Conservation (phyloP, 2,113 vertebrate species). For the Amphiprion percula region DNA sequence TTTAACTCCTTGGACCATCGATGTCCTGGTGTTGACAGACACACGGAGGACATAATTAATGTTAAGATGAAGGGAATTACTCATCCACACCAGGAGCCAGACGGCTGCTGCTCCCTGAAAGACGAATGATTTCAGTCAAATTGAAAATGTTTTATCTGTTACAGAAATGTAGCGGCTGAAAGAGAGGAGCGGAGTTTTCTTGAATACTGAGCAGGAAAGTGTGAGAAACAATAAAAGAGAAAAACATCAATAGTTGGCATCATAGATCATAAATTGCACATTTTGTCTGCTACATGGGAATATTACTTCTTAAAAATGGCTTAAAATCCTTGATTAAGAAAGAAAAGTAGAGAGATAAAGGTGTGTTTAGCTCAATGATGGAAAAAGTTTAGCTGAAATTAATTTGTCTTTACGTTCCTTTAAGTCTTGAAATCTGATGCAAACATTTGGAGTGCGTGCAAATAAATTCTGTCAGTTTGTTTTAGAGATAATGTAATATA, state of each 20-base stretch:
- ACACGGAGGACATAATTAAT: slow-evolving; percentile 44
- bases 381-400: no score
- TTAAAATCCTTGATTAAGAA: background rate
- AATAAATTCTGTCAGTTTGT: no score
- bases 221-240: background rate
- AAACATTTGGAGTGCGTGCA: no score
- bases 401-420: no score
- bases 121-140: slow-evolving; percentile 39
- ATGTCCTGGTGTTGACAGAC: slow-evolving; percentile 44
- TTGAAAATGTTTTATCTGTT: slow-evolving; percentile 39
- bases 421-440: no score
- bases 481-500: no score
- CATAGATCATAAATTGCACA: background rate
- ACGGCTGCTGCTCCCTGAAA: slow-evolving; percentile 11
- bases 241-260: background rate
- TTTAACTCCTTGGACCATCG: slow-evolving; percentile 14
- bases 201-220: slow-evolving; percentile 4
- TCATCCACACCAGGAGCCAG: slow-evolving; percentile 12
- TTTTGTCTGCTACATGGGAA: background rate
- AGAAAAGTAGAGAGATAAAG: background rate
- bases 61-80: slow-evolving; percentile 34
- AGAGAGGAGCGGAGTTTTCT: background rate
- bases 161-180: slow-evolving; percentile 29
- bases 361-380: background rate
- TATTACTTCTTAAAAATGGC: background rate